These are phyloP conservation scores for Euura lappo DNA, from an alignment of 1,140 invertebrate genomes.

Conservation along the genomic window DNA sequence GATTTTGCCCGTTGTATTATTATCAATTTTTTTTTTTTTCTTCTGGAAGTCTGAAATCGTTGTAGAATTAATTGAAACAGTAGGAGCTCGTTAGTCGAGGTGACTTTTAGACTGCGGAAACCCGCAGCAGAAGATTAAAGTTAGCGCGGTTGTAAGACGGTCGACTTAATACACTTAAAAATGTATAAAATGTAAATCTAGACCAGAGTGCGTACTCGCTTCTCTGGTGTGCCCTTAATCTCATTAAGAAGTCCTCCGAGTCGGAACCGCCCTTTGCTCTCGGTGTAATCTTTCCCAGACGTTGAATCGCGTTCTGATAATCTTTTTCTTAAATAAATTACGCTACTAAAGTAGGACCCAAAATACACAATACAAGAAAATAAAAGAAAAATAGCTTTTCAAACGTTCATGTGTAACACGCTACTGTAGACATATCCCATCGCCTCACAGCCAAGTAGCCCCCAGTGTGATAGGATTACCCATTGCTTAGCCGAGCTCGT, in stretches of 20 bases:
- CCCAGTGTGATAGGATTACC: conserved; percentile 61
- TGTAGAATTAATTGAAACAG: conserved; percentile 18
- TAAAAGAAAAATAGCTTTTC: not conserved
- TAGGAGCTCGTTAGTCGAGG: conserved; percentile 1
- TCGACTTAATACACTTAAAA: conserved; percentile 49
- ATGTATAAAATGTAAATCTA: conserved; percentile 60
- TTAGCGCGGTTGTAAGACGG: conserved; percentile 31
- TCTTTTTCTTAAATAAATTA: conserved; percentile 56
- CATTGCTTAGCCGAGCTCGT: conserved; percentile 62
- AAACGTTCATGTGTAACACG: not conserved
- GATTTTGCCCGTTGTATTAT: not conserved
- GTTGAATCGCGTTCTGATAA: conserved; percentile 50
- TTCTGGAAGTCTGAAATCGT: not conserved
- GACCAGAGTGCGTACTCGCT: conserved; percentile 47
- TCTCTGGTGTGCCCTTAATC: conserved; percentile 47
- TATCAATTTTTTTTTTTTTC: not conserved
- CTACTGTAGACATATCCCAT: not conserved
- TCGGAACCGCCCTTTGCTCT: conserved; percentile 21
- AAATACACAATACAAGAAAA: not conserved
- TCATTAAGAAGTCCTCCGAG: conserved; percentile 60
- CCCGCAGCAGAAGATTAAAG: conserved; percentile 20
- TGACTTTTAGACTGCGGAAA: conserved; percentile 16
- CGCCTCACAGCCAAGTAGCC: not conserved
- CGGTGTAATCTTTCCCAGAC: conserved; percentile 49
- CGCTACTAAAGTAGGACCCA: not conserved